These are phyloP conservation scores for Zaprionus bogoriensis DNA, from an alignment of 2,888 invertebrate species.

Conservation along the genomic window DNA sequence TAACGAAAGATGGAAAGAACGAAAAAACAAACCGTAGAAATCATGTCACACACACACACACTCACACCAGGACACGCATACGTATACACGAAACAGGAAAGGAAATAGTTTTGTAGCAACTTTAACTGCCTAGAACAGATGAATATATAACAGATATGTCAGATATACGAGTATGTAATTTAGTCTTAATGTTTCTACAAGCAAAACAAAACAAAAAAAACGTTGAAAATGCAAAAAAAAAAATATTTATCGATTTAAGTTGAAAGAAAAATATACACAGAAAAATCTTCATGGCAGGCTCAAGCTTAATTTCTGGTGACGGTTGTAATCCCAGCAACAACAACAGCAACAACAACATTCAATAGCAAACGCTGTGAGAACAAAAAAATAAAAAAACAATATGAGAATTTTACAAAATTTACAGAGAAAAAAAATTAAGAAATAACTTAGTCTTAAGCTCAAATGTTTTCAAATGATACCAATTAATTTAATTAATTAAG, in stretches of 20 bases:
- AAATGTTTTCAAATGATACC: slow-evolving; percentile 1
- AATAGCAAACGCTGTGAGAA: slow-evolving; percentile 42
- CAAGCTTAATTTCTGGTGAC: slow-evolving; percentile 44
- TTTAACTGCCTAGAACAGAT: slow-evolving; percentile 78
- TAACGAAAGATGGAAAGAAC: background rate
- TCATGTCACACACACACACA: slow-evolving; percentile 35
- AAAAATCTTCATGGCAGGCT: slow-evolving; percentile 29
- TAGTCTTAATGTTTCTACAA: slow-evolving; percentile 55
- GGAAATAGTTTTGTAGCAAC: slow-evolving; percentile 63
- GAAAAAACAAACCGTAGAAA: slow-evolving; percentile 10
- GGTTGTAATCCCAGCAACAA: slow-evolving; percentile 42
- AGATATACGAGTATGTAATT: slow-evolving; percentile 47
- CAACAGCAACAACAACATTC: slow-evolving; percentile 40
- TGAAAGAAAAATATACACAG: slow-evolving; percentile 6
- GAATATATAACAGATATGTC: slow-evolving; percentile 34
- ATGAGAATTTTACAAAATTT: slow-evolving; percentile 26
- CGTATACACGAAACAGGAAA: slow-evolving; percentile 29
- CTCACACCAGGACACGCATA: slow-evolving; percentile 31
- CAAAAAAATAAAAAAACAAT: slow-evolving; percentile 25
- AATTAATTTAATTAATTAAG: slow-evolving; percentile 36
- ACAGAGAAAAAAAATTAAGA: background rate
- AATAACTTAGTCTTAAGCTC: background rate
- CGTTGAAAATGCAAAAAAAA: slow-evolving; percentile 4
- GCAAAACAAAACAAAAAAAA: slow-evolving; percentile 18
- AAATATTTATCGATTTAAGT: slow-evolving; percentile 17